Conservation (phyloP, 2,888 invertebrate genomes). For the Timema podura region DNA sequence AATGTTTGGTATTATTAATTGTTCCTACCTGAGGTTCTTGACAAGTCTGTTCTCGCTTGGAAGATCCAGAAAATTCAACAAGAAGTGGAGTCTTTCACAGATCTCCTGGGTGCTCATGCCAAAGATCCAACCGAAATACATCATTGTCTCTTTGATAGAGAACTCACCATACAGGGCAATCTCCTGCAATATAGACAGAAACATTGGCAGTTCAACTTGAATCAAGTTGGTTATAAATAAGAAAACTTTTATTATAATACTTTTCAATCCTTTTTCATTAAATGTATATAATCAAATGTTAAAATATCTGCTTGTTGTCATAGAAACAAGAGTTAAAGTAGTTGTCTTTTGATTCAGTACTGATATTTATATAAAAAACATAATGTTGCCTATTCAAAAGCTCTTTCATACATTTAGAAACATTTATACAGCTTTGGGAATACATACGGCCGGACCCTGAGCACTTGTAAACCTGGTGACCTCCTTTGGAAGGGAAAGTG, state of each 20-base stretch:
- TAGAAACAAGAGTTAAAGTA: too few species aligned
- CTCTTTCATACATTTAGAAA: too few species aligned
- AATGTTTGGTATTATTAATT: not conserved
- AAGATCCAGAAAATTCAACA: constrained; percentile 85
- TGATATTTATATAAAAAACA: not conserved
- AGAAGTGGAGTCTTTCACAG: constrained; percentile 73
- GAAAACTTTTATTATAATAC: constrained; percentile 3
- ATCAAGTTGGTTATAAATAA: not conserved
- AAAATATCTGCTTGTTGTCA: too few species aligned
- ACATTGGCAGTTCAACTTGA: constrained; percentile 12
- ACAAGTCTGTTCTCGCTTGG: constrained; percentile 80
- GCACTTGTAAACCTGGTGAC: too few species aligned
- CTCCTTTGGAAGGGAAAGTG: too few species aligned
- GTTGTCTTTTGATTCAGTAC: too few species aligned
- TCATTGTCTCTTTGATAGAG: constrained; percentile 90
- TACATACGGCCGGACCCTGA: too few species aligned
- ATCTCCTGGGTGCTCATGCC: constrained; percentile 85
- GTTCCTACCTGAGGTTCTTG: constrained; percentile 63
- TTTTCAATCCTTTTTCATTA: constrained; percentile 7
- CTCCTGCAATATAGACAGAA: constrained; percentile 54
- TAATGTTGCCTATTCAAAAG: not conserved
- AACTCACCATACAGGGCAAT: constrained; percentile 89
- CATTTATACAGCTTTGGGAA: too few species aligned
- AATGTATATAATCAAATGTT: not conserved
- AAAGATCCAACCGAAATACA: constrained; percentile 95